These are phyloP conservation scores for Thereva unica DNA, from an alignment of 2,888 invertebrate species.

Conservation along the genomic window DNA sequence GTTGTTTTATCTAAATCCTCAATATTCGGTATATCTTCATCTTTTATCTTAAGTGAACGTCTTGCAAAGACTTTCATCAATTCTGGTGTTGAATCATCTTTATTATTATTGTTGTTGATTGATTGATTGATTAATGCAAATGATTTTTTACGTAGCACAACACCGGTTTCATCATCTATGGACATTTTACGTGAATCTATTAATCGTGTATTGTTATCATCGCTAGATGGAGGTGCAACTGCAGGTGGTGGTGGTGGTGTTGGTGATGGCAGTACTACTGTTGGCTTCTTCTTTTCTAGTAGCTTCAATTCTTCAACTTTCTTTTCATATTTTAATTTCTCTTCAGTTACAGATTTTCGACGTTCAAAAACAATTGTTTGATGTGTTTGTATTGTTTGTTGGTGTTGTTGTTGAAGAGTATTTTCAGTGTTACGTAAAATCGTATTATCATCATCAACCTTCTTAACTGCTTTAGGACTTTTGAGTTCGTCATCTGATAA, in stretches of 20 bases:
- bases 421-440: conserved; percentile 38
- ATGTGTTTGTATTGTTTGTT: conserved; percentile 33
- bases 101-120: conserved; percentile 40
- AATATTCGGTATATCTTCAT: conserved; percentile 67
- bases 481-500: conserved; percentile 41
- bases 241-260: conserved; percentile 27
- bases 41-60: conserved; percentile 79
- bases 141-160: conserved; percentile 56
- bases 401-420: conserved; percentile 39
- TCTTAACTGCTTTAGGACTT: conserved; percentile 43
- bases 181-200: conserved; percentile 32
- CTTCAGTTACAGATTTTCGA: conserved; percentile 52
- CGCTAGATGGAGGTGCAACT: conserved; percentile 19
- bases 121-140: conserved; percentile 46
- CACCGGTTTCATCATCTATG: conserved; percentile 45
- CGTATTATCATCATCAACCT: conserved; percentile 47
- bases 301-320: conserved; percentile 50
- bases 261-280: conserved; percentile 37
- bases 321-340: conserved; percentile 50
- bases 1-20: conserved; percentile 51
- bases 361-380: conserved; percentile 49
- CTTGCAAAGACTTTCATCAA: conserved; percentile 81
- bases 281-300: conserved; percentile 52
- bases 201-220: conserved; percentile 5
- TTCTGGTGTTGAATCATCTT: conserved; percentile 71